Evolutionary conservation across 2,797 vertebrate genomes (phyloP), one percentile per base, ranked within the genome.

Genomic region (Mormyrus proboscirostris): DNA sequence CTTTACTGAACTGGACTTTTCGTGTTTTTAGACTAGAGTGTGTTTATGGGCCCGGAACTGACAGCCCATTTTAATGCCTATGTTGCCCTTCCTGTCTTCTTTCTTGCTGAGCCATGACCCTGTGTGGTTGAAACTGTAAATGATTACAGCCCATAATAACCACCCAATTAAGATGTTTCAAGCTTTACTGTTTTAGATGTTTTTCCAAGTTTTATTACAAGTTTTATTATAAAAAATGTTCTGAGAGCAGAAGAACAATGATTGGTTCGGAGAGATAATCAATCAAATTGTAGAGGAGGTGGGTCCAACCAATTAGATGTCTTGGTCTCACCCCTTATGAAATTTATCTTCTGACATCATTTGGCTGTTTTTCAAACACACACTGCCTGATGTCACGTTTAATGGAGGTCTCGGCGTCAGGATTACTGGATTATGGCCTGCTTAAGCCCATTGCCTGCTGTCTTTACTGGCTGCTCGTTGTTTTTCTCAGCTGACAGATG

Each of bases 341-440:
- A 38, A 16, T 73, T 25, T 29, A 38, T 73, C 29, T 62, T 79
- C 73, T 79, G 33, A 44, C 41, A 73, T 79, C 93, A 92, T 90
- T 88, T 53, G 53, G 90, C 73, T 91, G 89, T 84, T 89, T 19
- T 87, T 19, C 29, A 5, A 38, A 38, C 9, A 59, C 14, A 59
- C 6, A 44, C 38, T n/a, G 38, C 33, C 73, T 79, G 69, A 76
- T 76, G 73, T 41, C 33, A n/a, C 1, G 14, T 44, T 79, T 47
- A 79, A 79, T 79, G 38, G 16, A 16, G 38, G 14, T n/a, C 41
- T 41, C 19, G 7, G 73, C 29, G 12, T 73, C 29, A 73, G 65
- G 29, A 62, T 87, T 87, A 9, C 33, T 59, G 16, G 50, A 87
- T 44, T 38, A 62, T 5, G 3, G 55, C 33, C 38, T 8, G 5